Base-by-base conservation (phyloP, 2,797 vertebrate species). In the Sebastes umbrosus region DNA sequence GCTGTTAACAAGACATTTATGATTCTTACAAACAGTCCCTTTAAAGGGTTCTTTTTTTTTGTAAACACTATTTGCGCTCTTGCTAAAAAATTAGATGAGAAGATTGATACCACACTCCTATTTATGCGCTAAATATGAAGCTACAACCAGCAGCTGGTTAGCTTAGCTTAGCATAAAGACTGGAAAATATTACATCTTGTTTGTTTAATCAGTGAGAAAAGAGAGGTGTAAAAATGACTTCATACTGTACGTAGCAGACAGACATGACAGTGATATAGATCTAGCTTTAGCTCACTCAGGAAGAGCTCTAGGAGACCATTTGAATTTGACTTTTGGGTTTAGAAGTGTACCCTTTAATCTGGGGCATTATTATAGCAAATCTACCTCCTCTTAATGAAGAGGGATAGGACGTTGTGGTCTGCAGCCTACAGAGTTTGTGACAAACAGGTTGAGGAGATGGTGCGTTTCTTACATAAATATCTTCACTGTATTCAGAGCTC, bases 381-480 rank as follows among this genome's bases (percentile, higher is more conserved):
- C 57, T 52, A 12, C 75, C 80, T 24, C 25, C 32, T 64, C 64
- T 67, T 70, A 79, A 87, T 72, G 34, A 83, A 63, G 34, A 77
- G 57, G 27, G 63, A 82, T 73, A 65, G n/a, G 60, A 58, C 22
- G 5, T 73, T 69, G 31, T 79, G 52, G 57, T 82, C 64, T 64
- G 52, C 71, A 68, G 70, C 25, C 36, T 74, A 27, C 18, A n/a
- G 50, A 8, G 66, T 77, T 77, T 77, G 73, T 77, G 52, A 82
- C 75, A 77, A 85, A 79, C 76, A 70, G 60, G 62, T 70, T 43
- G 63, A 79, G 73, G 83, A 86, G 72, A 87, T 68, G 55, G 20
- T 87, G 66, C 58, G 39, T 74, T 84, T 73, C 77, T 72, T 80
- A 64, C 75, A 84, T 83, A 24, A 88, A 91, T 85, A 50, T 82